Percentiles rank a stretch among this genome's conserved stretches.
Conservation (phyloP, 2,888 invertebrate genomes). For the Tetragonisca angustula region DNA sequence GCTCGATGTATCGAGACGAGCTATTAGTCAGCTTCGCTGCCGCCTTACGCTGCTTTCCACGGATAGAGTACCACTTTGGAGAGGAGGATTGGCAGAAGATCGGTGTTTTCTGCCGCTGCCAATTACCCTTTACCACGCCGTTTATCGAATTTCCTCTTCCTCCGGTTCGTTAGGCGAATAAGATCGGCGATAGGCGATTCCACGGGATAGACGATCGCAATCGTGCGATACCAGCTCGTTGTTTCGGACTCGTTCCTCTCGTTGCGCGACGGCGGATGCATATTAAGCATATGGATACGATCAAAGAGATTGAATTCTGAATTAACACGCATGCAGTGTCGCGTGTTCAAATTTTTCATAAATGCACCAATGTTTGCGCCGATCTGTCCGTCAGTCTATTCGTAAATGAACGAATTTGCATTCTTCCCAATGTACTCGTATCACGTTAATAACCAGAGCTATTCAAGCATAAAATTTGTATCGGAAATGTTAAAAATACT, state of each 20-base stretch:
- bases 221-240: background rate
- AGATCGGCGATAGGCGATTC: conserved; percentile 7
- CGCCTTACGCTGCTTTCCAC: conserved; percentile 1
- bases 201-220: background rate
- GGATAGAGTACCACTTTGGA: background rate
- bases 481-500: no score
- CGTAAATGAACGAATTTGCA: background rate
- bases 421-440: conserved; percentile 12
- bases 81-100: background rate
- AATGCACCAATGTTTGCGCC: background rate
- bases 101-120: background rate
- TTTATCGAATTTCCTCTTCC: conserved; percentile 48
- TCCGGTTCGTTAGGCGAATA: conserved; percentile 19
- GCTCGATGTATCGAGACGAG: background rate
- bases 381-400: background rate
- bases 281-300: no score
- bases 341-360: background rate
- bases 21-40: conserved; percentile 27
- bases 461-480: no score
- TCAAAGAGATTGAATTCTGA: no score
- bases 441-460: no score
- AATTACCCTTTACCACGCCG: conserved; percentile 46
- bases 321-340: no score
- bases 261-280: no score
- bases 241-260: background rate